These are phyloP conservation scores for Geopemphigus sp. DNA, from an alignment of 1,140 invertebrate genomes.

Conservation along the genomic window DNA sequence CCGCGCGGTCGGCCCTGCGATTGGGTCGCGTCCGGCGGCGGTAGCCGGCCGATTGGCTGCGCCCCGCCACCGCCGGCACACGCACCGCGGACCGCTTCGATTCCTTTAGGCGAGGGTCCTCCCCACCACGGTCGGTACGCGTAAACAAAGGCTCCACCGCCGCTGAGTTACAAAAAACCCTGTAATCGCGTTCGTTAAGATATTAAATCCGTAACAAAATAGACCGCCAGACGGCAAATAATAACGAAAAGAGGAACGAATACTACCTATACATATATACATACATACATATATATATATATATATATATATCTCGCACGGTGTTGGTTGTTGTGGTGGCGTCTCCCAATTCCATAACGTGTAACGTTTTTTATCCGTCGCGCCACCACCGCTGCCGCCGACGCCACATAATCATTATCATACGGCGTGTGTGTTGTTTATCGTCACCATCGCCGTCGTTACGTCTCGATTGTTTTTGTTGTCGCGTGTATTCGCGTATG, in stretches of 20 bases:
- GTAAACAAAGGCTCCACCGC: slow-evolving; percentile 42
- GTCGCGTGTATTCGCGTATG: too few relatives aligned
- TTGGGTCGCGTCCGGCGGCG: slow-evolving; percentile 15
- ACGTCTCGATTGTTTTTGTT: neutral
- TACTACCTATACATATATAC: too few relatives aligned
- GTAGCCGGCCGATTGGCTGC: slow-evolving; percentile 10
- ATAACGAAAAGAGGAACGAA: too few relatives aligned
- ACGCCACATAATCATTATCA: slow-evolving; percentile 28
- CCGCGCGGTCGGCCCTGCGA: neutral
- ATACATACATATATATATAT: too few relatives aligned
- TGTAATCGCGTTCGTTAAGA: neutral
- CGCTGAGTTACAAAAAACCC: slow-evolving; percentile 9
- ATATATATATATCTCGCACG: too few relatives aligned
- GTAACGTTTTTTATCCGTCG: slow-evolving; percentile 9
- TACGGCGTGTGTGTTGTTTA: slow-evolving; percentile 5
- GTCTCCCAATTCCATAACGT: neutral
- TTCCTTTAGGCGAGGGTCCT: slow-evolving; percentile 4
- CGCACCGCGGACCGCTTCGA: slow-evolving; percentile 29
- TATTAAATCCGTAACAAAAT: neutral
- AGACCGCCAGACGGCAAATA: neutral
- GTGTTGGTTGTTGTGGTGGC: neutral
- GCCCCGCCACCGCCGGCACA: slow-evolving; percentile 34
- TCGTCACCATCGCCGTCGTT: too few relatives aligned
- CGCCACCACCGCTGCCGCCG: neutral
- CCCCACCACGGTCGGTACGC: slow-evolving; percentile 1